Evolutionary conservation across 2,113 vertebrate genomes (phyloP).

Genomic region (Mirza zaza): DNA sequence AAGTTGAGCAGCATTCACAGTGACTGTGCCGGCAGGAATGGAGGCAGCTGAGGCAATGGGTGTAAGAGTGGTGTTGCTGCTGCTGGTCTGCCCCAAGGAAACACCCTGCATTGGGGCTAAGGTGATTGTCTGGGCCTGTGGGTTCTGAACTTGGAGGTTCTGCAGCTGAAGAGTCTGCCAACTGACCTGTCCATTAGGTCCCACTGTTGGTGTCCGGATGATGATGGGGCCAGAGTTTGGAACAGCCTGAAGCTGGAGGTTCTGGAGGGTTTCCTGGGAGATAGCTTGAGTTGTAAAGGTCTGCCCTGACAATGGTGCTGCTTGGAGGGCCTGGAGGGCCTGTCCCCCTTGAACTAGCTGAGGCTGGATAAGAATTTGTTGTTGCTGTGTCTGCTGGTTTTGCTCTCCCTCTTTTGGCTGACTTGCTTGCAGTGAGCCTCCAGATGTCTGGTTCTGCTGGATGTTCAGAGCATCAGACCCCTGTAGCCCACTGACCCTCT

Average conservation of each 20-base stretch:
- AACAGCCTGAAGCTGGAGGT: constrained; percentile 94
- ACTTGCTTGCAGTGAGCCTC: constrained; percentile 79
- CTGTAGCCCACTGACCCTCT: constrained; percentile 82
- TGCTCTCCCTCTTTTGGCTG: constrained; percentile 88
- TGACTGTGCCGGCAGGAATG: constrained; percentile 87
- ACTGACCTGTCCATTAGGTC: constrained; percentile 96
- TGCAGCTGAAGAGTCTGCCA: constrained; percentile 99
- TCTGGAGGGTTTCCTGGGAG: constrained; percentile 94
- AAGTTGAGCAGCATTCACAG: constrained; percentile 93
- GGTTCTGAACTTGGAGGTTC: constrained; percentile 91
- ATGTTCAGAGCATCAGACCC: constrained; percentile 82
- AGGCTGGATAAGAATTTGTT: constrained; percentile 90
- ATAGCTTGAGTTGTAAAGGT: constrained; percentile 93
- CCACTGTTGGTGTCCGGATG: constrained; percentile 92
- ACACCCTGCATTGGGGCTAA: constrained; percentile 94
- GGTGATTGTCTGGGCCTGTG: constrained; percentile 94
- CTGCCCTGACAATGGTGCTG: constrained; percentile 88
- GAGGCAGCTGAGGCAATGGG: constrained; percentile 85
- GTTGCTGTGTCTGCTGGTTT: constrained; percentile 88
- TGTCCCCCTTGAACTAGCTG: constrained; percentile 92
- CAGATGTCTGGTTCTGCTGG: constrained; percentile 82
- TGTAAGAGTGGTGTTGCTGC: constrained; percentile 86
- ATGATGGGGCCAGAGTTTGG: constrained; percentile 94
- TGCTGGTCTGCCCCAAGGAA: constrained; percentile 88
- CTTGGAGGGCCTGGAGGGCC: constrained; percentile 91